phyloP scores from a whole-genome alignment of 1,140 invertebrate species.

The Aradophagus sp. region DNA sequence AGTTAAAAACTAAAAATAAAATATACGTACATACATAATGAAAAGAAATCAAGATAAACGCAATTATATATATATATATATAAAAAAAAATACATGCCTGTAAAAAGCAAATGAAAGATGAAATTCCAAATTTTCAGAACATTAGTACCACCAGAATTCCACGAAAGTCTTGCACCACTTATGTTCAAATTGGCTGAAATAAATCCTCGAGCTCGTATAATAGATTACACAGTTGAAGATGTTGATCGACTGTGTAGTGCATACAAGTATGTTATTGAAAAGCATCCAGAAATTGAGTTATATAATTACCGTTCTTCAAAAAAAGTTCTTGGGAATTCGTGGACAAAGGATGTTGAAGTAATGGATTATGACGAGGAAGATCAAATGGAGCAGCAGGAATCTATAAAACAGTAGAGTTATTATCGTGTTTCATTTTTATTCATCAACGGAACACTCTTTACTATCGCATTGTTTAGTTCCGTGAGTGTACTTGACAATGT shows the following conservation, averaged over 20 bases:
- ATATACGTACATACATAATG: no score
- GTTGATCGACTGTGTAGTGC: slow-evolving; percentile 84
- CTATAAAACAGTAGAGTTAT: slow-evolving; percentile 24
- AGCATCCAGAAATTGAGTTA: slow-evolving; percentile 80
- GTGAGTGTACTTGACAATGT: slow-evolving; percentile 43
- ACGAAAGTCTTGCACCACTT: slow-evolving; percentile 79
- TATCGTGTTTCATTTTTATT: slow-evolving; percentile 48
- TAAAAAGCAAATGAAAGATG: no score
- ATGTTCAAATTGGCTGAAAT: slow-evolving; percentile 85
- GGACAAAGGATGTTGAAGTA: slow-evolving; percentile 10
- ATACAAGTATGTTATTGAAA: slow-evolving; percentile 83
- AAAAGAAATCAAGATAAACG: background rate
- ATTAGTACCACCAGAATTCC: slow-evolving; percentile 84
- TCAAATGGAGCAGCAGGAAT: background rate
- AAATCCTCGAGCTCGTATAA: slow-evolving; percentile 80
- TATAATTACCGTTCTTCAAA: slow-evolving; percentile 83
- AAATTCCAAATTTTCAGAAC: slow-evolving; percentile 73
- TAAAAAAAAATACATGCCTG: no score
- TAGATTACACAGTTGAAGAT: slow-evolving; percentile 85
- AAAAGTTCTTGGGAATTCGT: slow-evolving; percentile 55
- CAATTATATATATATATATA: background rate
- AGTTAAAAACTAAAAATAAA: no score
- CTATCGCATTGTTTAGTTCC: slow-evolving; percentile 21
- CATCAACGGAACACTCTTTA: slow-evolving; percentile 29
- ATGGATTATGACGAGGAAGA: slow-evolving; percentile 1